Base-by-base conservation (phyloP, 2,888 invertebrate species). In the Mellilla xanthometata region DNA sequence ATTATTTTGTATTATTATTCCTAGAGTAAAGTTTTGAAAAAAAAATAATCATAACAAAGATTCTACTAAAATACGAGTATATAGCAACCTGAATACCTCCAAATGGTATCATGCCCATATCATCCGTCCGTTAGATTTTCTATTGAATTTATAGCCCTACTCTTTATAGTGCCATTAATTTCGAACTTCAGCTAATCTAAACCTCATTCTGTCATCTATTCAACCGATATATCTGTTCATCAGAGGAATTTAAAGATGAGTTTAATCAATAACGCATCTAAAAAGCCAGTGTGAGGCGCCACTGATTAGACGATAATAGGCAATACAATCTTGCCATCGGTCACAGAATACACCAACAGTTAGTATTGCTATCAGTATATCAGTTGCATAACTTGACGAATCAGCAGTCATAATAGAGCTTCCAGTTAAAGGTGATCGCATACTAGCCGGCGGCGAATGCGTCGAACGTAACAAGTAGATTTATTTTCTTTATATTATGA, bases 261-360 rank as follows among this genome's bases (percentile, higher is more conserved):
- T 43, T 33, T 44, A 44, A 44, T 44, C 44, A 44, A 44, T 31
- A 39, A 26, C 27, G 26, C 35, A 46, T 46, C 45, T 46, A 5
- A 28, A 11, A 12, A 38, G 42, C 36, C 31, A 27, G 33, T 33
- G 34, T 39, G 24, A 31, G 46, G 32, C 39, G 39, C 39, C 31
- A 30, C 15, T 35, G 29, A 8, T 12, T 11, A 31, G 9, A 43
- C 6, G 36, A 44, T 22, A 38, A 12, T 46, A 8, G 32, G 22
- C 28, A 11, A 12, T 28, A 30, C 39, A 39, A 33, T 39, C 39
- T 34, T 19, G 8, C 23, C 29, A 33, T 28, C 39, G 29, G 12
- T 29, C 34, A 24, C 39, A 39, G 38, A 29, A 44, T 26, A 23
- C 3, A 2, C 1, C 23, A 24, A 7, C 3, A 24, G 15, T 1